Evolutionary conservation across 2,113 vertebrate genomes (phyloP), one percentile per base, ranked within the genome.

Genomic region (Vulpes vulpes): DNA sequence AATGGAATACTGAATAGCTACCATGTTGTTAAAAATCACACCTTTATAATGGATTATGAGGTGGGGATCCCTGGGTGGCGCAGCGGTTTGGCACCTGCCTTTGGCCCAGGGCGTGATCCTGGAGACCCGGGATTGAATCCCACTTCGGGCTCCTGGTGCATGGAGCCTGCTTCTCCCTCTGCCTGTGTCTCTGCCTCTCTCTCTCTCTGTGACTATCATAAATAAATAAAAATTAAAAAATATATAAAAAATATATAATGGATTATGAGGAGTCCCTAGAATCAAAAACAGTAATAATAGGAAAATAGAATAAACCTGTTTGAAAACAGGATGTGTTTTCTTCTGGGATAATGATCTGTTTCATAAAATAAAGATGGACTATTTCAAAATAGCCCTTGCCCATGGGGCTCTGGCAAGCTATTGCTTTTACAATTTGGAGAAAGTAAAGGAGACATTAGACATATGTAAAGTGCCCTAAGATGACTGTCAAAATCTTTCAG

Each of bases 381-480:
- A 74, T 86, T 93, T 96, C 20, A 89, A 96, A 96, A 32, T 38
- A 92, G 6, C 8, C 30, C 35, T 89, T 78, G 6, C 4, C 22
- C 19, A 83, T 60, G 49, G 74, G 38, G 10, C 11, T 84, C 25
- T 84, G 64, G 3, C n/a, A 74, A 71, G 20, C 43, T 73, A 71
- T 59, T 30, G 1, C 86, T 85, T 91, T 22, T 73, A 69, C 51
- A 74, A 60, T 60, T 35, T 89, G 15, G 55, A 87, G 22, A 32
- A 25, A 92, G 35, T 59, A 51, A 65, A 20, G 15, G 55, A 92
- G 22, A 32, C 19, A 94, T 25, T 59, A 38, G 60, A 25, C 5
- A 15, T 71, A 32, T 5, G 14, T 69, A 5, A 97, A 59, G 11
- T 71, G 15, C 49, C 25, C 15, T 92, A 96, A 76, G 25, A 91